phyloP scores from a whole-genome alignment of 37 sponge, comb jelly and placozoan species.

The Sycon ciliatum region DNA sequence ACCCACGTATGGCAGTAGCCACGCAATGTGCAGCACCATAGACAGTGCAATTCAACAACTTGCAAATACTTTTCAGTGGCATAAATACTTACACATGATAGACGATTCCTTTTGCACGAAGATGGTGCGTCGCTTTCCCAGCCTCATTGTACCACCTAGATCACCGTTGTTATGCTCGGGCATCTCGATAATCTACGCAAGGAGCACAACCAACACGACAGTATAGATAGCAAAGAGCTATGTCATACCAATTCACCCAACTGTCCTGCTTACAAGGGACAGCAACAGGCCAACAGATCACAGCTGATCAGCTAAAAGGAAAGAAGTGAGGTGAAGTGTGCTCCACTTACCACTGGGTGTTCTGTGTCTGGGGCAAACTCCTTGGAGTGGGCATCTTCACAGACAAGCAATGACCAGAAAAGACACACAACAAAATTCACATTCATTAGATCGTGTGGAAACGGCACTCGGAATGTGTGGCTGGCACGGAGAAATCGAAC shows the following conservation, averaged over 20 bases:
- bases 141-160: constrained; percentile 91
- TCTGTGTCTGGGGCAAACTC: constrained; percentile 59
- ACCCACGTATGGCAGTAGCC: no score
- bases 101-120: constrained; percentile 57
- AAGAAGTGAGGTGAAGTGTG: no score
- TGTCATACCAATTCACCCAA: not conserved
- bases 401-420: not conserved
- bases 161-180: constrained; percentile 89
- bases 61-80: no score
- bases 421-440: not conserved
- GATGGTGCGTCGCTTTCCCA: constrained; percentile 72
- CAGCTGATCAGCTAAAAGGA: no score
- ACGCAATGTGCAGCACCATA: no score
- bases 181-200: constrained; percentile 76
- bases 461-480: no score
- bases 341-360: constrained; percentile 56
- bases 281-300: no score
- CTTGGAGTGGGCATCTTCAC: constrained; percentile 67
- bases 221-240: not conserved
- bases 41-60: no score
- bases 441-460: not conserved
- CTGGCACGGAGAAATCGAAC: no score
- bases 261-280: not conserved
- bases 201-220: not conserved
- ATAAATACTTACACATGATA: constrained; percentile 56